Conservation (phyloP, 2,797 vertebrate species). For the Lycodopsis pacificus region DNA sequence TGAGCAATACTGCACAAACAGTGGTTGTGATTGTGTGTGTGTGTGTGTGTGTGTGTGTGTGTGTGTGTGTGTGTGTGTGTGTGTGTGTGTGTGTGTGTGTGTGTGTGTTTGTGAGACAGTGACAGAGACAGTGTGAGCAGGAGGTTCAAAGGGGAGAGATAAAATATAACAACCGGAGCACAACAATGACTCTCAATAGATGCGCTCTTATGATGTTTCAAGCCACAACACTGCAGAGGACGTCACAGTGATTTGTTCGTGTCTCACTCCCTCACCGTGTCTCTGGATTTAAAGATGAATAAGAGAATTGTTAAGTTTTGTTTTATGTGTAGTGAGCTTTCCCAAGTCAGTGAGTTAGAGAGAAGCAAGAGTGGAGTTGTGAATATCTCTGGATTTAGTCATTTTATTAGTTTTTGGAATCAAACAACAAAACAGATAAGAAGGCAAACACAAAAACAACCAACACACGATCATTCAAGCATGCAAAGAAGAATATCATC, state of each 20-base stretch:
- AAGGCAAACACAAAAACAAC: not conserved
- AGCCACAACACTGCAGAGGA: not conserved
- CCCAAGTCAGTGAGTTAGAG: not conserved
- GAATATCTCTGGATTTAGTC: not conserved
- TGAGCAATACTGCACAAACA: not conserved
- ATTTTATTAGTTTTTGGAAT: not conserved
- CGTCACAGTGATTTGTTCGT: not conserved
- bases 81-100: not conserved
- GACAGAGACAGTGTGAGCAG: not conserved
- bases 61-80: not conserved
- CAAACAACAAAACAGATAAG: not conserved
- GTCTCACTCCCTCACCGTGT: not conserved
- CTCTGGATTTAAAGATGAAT: conserved; percentile 2
- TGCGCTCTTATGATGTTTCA: not conserved
- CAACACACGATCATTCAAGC: not conserved
- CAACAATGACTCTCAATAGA: not conserved
- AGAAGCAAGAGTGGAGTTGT: not conserved
- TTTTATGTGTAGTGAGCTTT: not conserved
- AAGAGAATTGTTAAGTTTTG: not conserved
- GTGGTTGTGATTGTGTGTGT: not conserved
- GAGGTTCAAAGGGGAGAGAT: not conserved
- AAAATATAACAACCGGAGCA: not conserved
- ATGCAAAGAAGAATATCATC: too few relatives aligned
- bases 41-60: not conserved
- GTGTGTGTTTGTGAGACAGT: not conserved